A percentile compares a stretch with the other conserved stretches of the same genome.
Evolutionary conservation across 2,888 invertebrate genomes (phyloP).

Genomic region (Athrips mouffetella): DNA sequence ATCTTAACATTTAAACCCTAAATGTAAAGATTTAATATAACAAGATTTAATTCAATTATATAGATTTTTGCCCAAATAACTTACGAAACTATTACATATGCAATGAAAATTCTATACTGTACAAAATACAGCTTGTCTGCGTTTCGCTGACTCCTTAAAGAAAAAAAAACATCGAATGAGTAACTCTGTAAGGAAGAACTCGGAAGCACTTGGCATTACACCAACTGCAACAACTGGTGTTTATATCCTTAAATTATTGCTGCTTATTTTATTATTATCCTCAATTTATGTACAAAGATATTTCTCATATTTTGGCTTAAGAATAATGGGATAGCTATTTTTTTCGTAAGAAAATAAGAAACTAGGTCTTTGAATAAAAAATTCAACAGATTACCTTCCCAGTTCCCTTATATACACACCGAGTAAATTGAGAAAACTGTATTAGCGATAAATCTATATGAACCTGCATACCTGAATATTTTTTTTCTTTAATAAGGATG

Average conservation of each 20-base stretch:
- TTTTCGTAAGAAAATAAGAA: too few species aligned
- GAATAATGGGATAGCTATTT: slow-evolving; percentile 1
- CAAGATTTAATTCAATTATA: too few species aligned
- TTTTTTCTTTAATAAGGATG: too few species aligned
- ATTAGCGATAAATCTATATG: too few species aligned
- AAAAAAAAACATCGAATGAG: neutral
- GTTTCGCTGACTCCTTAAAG: neutral
- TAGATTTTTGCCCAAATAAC: too few species aligned
- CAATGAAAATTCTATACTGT: neutral
- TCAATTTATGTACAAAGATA: neutral
- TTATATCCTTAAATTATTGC: slow-evolving; percentile 16
- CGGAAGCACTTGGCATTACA: slow-evolving; percentile 17
- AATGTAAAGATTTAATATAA: too few species aligned
- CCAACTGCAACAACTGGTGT: slow-evolving; percentile 20
- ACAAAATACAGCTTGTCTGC: neutral
- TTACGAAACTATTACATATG: too few species aligned
- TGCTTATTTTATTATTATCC: slow-evolving; percentile 14
- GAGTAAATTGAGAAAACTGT: too few species aligned
- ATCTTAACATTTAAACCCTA: too few species aligned
- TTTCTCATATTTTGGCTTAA: neutral
- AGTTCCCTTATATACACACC: too few species aligned
- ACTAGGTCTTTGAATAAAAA: slow-evolving; percentile 1
- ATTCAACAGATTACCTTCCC: too few species aligned
- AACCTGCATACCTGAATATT: too few species aligned
- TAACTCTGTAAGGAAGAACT: slow-evolving; percentile 7